These are phyloP conservation scores for Sorex maritimensis DNA, from an alignment of 2,797 vertebrate genomes.

Conservation along the genomic window DNA sequence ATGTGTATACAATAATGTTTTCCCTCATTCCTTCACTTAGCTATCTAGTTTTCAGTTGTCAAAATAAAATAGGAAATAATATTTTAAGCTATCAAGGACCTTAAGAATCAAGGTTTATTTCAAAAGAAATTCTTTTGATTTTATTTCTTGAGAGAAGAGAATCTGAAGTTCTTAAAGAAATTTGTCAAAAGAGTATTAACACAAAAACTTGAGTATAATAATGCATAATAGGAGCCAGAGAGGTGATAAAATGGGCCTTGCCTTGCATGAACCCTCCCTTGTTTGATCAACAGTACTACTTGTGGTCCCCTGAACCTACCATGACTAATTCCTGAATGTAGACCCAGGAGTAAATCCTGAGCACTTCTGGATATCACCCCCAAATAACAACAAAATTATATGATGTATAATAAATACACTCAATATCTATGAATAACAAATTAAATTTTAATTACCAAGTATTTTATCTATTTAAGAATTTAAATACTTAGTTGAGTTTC, in stretches of 20 bases:
- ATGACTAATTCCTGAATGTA: too few relatives aligned
- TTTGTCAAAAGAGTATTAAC: slow-evolving; percentile 29
- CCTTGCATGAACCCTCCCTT: too few relatives aligned
- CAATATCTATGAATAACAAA: neutral
- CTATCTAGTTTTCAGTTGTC: neutral
- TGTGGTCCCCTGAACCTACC: too few relatives aligned
- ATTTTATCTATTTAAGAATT: slow-evolving; percentile 54
- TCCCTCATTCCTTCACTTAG: neutral
- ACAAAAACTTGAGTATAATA: slow-evolving; percentile 2
- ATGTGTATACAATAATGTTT: neutral
- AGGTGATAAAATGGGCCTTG: neutral
- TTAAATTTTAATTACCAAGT: slow-evolving; percentile 53
- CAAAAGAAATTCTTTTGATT: slow-evolving; percentile 23
- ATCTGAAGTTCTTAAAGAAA: slow-evolving; percentile 54
- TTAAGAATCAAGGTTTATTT: slow-evolving; percentile 48
- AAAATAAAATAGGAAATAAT: slow-evolving; percentile 39
- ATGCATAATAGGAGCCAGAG: neutral
- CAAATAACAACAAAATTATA: too few relatives aligned
- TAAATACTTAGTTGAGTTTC: neutral
- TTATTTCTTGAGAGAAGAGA: neutral
- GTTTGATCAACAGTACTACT: too few relatives aligned
- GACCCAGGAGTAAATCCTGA: too few relatives aligned
- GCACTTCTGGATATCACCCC: too few relatives aligned
- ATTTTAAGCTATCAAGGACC: slow-evolving; percentile 11
- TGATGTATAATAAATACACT: too few relatives aligned